Evolutionary conservation across 1,140 invertebrate species (phyloP), one percentile per base, ranked within the genome.

Genomic region (Drosophila insularis): DNA sequence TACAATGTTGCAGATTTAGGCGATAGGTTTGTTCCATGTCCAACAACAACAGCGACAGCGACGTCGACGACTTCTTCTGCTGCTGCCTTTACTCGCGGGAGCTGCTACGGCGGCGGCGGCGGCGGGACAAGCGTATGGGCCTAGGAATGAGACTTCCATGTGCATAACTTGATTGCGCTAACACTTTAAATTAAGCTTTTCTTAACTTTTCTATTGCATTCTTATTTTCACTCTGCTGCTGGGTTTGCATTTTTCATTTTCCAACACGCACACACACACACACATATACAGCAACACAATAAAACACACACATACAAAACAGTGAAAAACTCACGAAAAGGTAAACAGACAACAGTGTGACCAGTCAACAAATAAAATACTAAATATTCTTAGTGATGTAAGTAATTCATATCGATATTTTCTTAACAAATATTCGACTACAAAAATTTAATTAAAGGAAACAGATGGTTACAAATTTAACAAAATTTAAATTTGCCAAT

Each of bases 111-210:
- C 17, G 59, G 43, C 43, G 59, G 78, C 17, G 59, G 78, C 35
- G 35, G 81, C 76, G 84, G 76, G 64, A 74, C 76, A 71, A 71
- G 67, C 63, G 53, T 71, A 60, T 66, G 66, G 67, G 69, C 70
- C 74, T 46, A 71, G 71, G 67, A 62, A 50, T 50, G 43, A 84
- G 77, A 82, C 78, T 86, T 87, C 82, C 82, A 86, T 86, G 82
- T 81, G 71, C 55, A 58, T 58, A 58, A 43, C 56, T 58, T 58
- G 14, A 35, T 17, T 32, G 7, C 31, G 17, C 55, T 58, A 58
- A 50, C 43, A 50, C 43, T 58, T 58, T 58, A 37, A 58, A 58
- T 31, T 58, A 58, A 58, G 32, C 43, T 50, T 50, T 46, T 46
- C 43, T 46, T 46, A 46, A 14, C 8, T 46, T 46, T 50, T 35